phyloP scores from a whole-genome alignment of 2,797 vertebrate species.

The Epinephelus malabaricus region DNA sequence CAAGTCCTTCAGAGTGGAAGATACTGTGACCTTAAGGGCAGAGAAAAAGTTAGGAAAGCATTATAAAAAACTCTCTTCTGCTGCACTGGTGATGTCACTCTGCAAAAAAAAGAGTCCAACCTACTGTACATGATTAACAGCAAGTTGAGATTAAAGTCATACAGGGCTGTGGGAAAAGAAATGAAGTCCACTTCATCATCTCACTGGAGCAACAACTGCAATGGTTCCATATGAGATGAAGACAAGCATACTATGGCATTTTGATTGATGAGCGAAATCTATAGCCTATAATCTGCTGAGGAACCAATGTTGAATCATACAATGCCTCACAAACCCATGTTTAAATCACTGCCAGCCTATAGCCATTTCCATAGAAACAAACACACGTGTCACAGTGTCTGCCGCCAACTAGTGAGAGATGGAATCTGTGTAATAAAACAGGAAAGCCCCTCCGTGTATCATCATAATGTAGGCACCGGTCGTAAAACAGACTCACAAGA shows the following conservation, averaged over 20 bases:
- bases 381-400: conserved; percentile 46
- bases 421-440: conserved; percentile 62
- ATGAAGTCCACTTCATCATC: conserved; percentile 60
- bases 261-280: conserved; percentile 76
- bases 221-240: conserved; percentile 65
- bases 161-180: conserved; percentile 44
- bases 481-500: conserved; percentile 61
- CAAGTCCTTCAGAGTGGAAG: background rate
- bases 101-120: background rate
- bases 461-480: conserved; percentile 35
- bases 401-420: conserved; percentile 45
- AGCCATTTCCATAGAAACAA: conserved; percentile 62
- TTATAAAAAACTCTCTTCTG: conserved; percentile 11
- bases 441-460: conserved; percentile 60
- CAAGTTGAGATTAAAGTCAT: conserved; percentile 51
- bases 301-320: conserved; percentile 63
- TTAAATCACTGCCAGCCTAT: conserved; percentile 73
- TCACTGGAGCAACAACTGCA: conserved; percentile 45
- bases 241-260: conserved; percentile 50
- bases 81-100: conserved; percentile 18
- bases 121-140: conserved; percentile 52
- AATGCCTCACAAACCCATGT: conserved; percentile 69
- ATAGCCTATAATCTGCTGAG: conserved; percentile 71
- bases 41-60: background rate
- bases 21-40: background rate